Percentiles rank a stretch among this genome's conserved stretches.
These are phyloP conservation scores for Poliocrania exsul DNA, from an alignment of 2,797 vertebrate genomes.

Conservation along the genomic window DNA sequence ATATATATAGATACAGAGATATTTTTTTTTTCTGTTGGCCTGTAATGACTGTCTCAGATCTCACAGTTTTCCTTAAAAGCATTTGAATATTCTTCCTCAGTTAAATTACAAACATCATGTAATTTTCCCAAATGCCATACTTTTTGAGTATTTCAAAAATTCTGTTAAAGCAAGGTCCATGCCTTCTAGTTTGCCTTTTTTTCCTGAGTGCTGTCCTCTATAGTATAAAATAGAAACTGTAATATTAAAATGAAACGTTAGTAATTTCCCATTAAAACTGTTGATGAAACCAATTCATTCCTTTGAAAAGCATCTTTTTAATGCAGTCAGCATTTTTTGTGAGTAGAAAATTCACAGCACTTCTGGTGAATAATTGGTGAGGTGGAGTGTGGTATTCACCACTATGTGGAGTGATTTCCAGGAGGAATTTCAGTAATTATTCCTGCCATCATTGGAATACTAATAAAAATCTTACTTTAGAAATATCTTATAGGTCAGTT, in stretches of 20 bases:
- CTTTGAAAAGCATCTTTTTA: conserved; percentile 47
- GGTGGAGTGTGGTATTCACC: neutral
- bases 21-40: neutral
- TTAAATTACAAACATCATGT: neutral
- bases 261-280: conserved; percentile 54
- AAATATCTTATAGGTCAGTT: conserved; percentile 9
- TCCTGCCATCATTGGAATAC: neutral
- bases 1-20: neutral
- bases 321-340: conserved; percentile 9
- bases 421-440: conserved; percentile 58
- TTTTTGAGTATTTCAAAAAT: neutral
- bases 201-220: neutral
- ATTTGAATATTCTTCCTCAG: neutral
- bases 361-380: conserved; percentile 32
- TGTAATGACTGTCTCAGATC: neutral
- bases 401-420: conserved; percentile 9
- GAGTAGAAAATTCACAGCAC: conserved; percentile 10
- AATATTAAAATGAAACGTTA: neutral
- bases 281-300: conserved; percentile 51
- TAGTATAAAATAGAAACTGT: neutral
- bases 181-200: neutral
- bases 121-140: neutral
- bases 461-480: conserved; percentile 24
- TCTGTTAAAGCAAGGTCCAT: neutral
- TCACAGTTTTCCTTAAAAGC: neutral